A percentile compares a stretch with the other conserved stretches of the same genome.
Evolutionary conservation across 2,888 invertebrate genomes (phyloP).

Genomic region (Acrocera orbiculus): DNA sequence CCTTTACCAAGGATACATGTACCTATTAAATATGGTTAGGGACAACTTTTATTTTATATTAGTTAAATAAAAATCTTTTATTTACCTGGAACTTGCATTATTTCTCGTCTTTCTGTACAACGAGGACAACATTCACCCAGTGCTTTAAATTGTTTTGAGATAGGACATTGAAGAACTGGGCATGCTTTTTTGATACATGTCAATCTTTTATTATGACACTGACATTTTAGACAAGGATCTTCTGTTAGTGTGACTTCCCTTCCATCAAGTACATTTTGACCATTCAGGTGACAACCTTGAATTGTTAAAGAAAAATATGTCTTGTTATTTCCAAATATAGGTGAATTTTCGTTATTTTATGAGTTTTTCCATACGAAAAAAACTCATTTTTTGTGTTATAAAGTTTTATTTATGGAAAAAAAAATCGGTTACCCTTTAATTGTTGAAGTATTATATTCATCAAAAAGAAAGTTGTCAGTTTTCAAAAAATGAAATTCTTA

Average conservation of each 20-base stretch:
- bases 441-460: too few species aligned
- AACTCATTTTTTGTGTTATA: too few species aligned
- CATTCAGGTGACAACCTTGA: slow-evolving; percentile 66
- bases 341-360: too few species aligned
- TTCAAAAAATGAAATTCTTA: too few species aligned
- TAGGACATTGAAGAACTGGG: slow-evolving; percentile 71
- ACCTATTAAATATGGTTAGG: slow-evolving; percentile 14
- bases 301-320: slow-evolving; percentile 16
- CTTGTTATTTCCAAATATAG: too few species aligned
- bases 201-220: slow-evolving; percentile 51
- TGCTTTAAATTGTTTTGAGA: slow-evolving; percentile 45
- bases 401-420: too few species aligned
- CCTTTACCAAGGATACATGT: slow-evolving; percentile 55
- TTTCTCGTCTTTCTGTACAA: slow-evolving; percentile 28
- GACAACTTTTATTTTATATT: neutral
- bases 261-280: slow-evolving; percentile 62
- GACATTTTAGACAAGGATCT: slow-evolving; percentile 74
- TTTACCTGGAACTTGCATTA: slow-evolving; percentile 28
- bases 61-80: neutral
- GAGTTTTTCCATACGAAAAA: too few species aligned
- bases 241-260: slow-evolving; percentile 63
- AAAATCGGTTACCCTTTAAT: too few species aligned
- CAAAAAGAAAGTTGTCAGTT: too few species aligned
- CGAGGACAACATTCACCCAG: slow-evolving; percentile 63
- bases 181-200: slow-evolving; percentile 74